Evolutionary conservation across 2,888 invertebrate species (phyloP).

Genomic region (Thecocarcelia acutangulata): DNA sequence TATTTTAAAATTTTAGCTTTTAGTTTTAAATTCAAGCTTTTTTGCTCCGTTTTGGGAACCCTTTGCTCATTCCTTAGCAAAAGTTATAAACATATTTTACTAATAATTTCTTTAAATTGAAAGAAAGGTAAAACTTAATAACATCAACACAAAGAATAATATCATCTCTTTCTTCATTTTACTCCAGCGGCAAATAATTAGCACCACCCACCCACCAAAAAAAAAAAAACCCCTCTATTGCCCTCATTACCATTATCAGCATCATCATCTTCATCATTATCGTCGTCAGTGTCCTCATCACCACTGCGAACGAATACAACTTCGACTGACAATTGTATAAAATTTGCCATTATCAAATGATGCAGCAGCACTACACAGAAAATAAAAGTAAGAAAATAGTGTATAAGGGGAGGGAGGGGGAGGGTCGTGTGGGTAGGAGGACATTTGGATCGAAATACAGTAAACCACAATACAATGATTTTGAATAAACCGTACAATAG

Average conservation of each 20-base stretch:
- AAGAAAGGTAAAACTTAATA: no score
- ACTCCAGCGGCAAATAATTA: no score
- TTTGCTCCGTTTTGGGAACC: no score
- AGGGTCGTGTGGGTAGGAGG: no score
- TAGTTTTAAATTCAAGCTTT: no score
- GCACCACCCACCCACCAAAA: not conserved
- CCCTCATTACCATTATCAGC: conserved; percentile 1
- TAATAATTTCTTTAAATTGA: no score
- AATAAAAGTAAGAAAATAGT: not conserved
- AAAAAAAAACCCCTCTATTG: not conserved
- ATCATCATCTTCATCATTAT: conserved; percentile 11
- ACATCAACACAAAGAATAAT: no score
- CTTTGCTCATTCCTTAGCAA: no score
- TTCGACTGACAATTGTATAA: conserved; percentile 45
- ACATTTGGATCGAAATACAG: not conserved
- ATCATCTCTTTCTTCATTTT: no score
- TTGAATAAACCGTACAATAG: conserved; percentile 54
- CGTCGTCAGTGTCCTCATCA: conserved; percentile 19
- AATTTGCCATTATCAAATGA: conserved; percentile 49
- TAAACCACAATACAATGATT: conserved; percentile 64
- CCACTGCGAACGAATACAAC: conserved; percentile 4
- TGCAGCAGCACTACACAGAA: not conserved
- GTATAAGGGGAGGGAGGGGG: not conserved
- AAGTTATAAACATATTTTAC: no score
- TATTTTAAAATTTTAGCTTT: no score